Percentiles rank a stretch among this genome's conserved stretches.
Evolutionary conservation across 2,888 invertebrate species (phyloP).

Genomic region (Limnephilus rhombicus): DNA sequence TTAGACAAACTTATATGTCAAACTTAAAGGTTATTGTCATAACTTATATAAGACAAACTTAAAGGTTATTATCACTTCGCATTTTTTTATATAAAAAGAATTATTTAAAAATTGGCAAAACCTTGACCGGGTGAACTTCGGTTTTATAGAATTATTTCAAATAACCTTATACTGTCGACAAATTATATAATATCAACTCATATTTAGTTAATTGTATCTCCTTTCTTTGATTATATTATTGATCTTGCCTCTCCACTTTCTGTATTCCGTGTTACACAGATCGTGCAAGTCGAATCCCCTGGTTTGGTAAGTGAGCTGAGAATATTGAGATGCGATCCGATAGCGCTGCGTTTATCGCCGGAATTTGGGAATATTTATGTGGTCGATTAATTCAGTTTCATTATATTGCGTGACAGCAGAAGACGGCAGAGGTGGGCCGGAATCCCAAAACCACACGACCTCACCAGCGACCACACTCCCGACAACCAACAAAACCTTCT

Average conservation of each 20-base stretch:
- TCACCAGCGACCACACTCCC: neutral
- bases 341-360: neutral
- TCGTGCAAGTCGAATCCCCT: neutral
- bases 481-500: neutral
- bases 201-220: neutral
- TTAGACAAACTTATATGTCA: no score
- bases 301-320: neutral
- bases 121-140: no score
- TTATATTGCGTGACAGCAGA: slow-evolving; percentile 31
- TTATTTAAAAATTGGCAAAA: no score
- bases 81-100: no score
- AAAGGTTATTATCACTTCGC: no score
- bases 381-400: slow-evolving; percentile 28
- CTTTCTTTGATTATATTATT: neutral
- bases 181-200: no score
- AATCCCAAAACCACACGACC: neutral
- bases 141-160: no score
- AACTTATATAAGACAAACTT: no score
- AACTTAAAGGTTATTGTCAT: no score
- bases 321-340: neutral
- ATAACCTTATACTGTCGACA: no score
- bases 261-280: neutral
- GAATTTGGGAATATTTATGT: slow-evolving; percentile 24
- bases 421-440: neutral
- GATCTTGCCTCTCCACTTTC: neutral